A percentile compares a stretch with the other conserved stretches of the same genome.
phyloP scores from a whole-genome alignment of 2,888 invertebrate genomes.

The Meta bourneti region DNA sequence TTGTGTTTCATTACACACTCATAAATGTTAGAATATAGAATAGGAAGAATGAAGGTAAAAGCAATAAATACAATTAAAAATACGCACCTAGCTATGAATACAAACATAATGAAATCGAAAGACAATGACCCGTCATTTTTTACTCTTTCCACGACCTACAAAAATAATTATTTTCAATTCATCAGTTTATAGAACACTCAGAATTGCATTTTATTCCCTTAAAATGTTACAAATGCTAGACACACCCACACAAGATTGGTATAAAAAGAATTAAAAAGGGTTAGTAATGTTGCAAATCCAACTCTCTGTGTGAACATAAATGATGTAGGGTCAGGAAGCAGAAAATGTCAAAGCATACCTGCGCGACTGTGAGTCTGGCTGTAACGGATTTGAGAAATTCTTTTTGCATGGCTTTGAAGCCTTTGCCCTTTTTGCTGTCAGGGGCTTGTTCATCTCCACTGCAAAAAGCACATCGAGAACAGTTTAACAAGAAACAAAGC shows the following conservation, averaged over 20 bases:
- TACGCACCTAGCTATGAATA: slow-evolving; percentile 87
- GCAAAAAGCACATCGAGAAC: background rate
- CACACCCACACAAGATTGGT: too few relatives aligned
- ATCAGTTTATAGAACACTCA: too few relatives aligned
- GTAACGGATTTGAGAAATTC: slow-evolving; percentile 86
- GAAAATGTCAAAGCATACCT: slow-evolving; percentile 79
- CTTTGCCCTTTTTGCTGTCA: slow-evolving; percentile 69
- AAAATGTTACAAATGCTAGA: too few relatives aligned
- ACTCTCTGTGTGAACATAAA: too few relatives aligned
- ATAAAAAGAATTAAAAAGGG: too few relatives aligned
- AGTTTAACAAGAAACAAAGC: background rate
- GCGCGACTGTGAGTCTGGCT: slow-evolving; percentile 86
- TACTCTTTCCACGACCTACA: slow-evolving; percentile 85
- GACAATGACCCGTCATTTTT: slow-evolving; percentile 86
- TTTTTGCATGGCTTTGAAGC: slow-evolving; percentile 78
- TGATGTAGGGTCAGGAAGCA: background rate
- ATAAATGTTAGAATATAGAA: background rate
- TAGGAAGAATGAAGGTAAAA: background rate
- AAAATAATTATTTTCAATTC: background rate
- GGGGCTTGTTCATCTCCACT: slow-evolving; percentile 45
- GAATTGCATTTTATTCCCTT: too few relatives aligned
- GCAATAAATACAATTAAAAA: slow-evolving; percentile 20
- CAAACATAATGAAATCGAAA: slow-evolving; percentile 88
- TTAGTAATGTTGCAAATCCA: too few relatives aligned
- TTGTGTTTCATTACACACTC: background rate